Conservation (phyloP, 2,888 invertebrate species). For the Synergus umbraculus region DNA sequence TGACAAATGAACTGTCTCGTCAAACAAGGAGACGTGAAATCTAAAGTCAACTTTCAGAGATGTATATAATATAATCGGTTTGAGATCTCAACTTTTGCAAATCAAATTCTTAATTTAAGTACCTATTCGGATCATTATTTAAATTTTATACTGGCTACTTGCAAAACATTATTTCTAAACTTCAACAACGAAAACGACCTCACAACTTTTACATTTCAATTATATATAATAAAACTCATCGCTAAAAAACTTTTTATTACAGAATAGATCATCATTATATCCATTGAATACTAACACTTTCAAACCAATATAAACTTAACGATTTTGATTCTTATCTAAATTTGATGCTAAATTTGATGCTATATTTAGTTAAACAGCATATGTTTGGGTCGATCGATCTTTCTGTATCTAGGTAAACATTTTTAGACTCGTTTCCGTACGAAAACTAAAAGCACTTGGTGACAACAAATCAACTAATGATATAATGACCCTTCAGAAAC, state of each 20-base stretch:
- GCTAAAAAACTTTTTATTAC: neutral
- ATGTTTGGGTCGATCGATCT: conserved; percentile 10
- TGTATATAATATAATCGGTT: neutral
- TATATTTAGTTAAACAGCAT: conserved; percentile 25
- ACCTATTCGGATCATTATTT: no score
- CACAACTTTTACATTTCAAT: no score
- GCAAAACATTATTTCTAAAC: no score
- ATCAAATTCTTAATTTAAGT: no score
- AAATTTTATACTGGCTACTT: no score
- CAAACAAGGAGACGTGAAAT: neutral
- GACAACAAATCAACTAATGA: neutral
- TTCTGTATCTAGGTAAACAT: neutral
- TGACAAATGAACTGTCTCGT: neutral
- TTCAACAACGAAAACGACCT: neutral
- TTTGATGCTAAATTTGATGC: neutral
- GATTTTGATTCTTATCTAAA: conserved; percentile 18
- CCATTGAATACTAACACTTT: conserved; percentile 9
- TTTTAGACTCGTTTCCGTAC: neutral
- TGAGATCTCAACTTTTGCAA: neutral
- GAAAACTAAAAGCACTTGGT: neutral
- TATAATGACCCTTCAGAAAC: neutral
- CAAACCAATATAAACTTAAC: neutral
- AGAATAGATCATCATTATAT: neutral
- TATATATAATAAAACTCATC: no score
- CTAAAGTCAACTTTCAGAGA: neutral